A percentile compares a stretch with the other conserved stretches of the same genome.
Conservation (phyloP, 2,888 invertebrate genomes). For the Troides aeacus region DNA sequence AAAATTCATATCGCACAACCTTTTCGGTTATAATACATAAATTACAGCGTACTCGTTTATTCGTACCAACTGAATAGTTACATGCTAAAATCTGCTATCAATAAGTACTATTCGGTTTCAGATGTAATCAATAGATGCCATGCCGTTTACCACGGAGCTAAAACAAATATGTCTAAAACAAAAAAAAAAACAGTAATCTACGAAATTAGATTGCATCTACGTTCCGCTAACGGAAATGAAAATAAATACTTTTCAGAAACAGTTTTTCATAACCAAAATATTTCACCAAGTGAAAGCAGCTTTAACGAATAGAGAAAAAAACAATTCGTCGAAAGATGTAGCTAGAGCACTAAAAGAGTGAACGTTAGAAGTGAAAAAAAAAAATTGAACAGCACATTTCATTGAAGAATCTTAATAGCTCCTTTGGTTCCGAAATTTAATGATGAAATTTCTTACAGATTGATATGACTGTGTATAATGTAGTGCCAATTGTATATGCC, state of each 20-base stretch:
- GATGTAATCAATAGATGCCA: neutral
- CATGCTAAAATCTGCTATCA: neutral
- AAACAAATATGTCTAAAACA: neutral
- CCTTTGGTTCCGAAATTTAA: neutral
- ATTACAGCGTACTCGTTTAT: conserved; percentile 5
- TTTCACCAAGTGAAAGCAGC: neutral
- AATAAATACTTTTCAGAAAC: neutral
- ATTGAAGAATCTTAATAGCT: neutral
- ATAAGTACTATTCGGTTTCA: neutral
- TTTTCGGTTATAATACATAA: neutral
- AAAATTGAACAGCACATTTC: conserved; percentile 23
- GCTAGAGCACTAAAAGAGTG: neutral
- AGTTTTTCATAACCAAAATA: neutral
- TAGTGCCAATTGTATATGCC: conserved; percentile 9
- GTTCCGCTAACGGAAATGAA: neutral
- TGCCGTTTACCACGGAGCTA: neutral
- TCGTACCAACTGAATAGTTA: neutral
- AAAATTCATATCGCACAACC: too few species aligned
- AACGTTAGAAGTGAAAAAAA: neutral
- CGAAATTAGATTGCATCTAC: neutral
- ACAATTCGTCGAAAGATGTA: neutral
- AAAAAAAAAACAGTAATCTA: neutral
- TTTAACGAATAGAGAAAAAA: neutral
- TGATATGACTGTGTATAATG: neutral
- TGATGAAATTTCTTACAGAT: neutral